These are phyloP conservation scores for Diplodus sargus DNA, from an alignment of 2,797 vertebrate genomes.

Conservation along the genomic window DNA sequence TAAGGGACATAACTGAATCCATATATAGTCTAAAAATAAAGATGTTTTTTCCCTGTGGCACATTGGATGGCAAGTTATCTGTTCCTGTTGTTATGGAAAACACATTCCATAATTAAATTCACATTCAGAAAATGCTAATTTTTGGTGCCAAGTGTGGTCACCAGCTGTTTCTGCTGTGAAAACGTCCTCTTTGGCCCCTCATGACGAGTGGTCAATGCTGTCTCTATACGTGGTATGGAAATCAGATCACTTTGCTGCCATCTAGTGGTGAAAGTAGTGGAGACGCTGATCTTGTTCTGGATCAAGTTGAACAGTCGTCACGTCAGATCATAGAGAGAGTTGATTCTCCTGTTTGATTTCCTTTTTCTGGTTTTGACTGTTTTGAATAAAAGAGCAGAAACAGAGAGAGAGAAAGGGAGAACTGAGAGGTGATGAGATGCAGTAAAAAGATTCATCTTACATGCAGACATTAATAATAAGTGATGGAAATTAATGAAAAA, in stretches of 20 bases:
- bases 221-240: no score
- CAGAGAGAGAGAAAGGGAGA: neutral
- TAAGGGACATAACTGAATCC: neutral
- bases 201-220: neutral
- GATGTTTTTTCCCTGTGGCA: neutral
- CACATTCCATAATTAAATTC: neutral
- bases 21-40: neutral
- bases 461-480: neutral
- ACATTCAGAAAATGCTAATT: neutral
- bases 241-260: conserved; percentile 51
- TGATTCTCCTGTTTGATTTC: neutral
- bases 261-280: conserved; percentile 49
- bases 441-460: neutral
- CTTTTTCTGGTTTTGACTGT: neutral
- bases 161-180: neutral
- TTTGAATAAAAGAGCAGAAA: neutral
- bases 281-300: neutral
- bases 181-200: neutral
- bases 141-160: neutral
- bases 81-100: neutral
- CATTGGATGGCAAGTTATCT: neutral
- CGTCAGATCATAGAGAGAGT: neutral
- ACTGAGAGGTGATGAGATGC: neutral
- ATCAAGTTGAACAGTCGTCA: neutral
- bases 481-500: neutral